Evolutionary conservation across 2,888 invertebrate species (phyloP).

Genomic region (Tenthredo livida): DNA sequence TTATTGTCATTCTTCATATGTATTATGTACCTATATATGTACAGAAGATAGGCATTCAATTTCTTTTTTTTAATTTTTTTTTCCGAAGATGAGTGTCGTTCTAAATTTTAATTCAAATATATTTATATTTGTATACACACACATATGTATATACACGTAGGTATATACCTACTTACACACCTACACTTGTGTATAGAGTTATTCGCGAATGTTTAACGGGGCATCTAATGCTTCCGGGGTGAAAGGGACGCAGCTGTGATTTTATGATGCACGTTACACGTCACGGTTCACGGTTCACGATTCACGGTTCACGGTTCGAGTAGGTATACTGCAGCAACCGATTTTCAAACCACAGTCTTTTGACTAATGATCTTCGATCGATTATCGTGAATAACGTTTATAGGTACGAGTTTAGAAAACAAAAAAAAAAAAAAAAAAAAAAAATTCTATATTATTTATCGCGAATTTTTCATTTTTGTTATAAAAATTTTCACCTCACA

Average conservation of each 20-base stretch:
- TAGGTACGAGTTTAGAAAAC: too few relatives aligned
- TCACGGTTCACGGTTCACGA: slow-evolving; percentile 16
- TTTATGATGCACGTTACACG: slow-evolving; percentile 25
- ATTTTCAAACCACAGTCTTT: slow-evolving; percentile 8
- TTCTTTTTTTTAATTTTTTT: too few relatives aligned
- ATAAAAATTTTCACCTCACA: too few relatives aligned
- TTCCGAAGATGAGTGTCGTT: too few relatives aligned
- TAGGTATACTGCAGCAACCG: neutral
- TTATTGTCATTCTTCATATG: neutral
- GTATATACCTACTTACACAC: neutral
- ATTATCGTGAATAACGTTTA: neutral
- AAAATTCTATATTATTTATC: too few relatives aligned
- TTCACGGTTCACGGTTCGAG: slow-evolving; percentile 1
- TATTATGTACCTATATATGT: too few relatives aligned
- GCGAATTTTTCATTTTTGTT: too few relatives aligned
- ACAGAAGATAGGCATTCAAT: too few relatives aligned
- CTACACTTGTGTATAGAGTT: neutral
- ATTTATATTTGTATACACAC: too few relatives aligned
- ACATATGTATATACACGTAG: neutral
- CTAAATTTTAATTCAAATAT: too few relatives aligned
- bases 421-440: too few relatives aligned
- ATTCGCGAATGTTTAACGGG: slow-evolving; percentile 20
- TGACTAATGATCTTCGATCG: slow-evolving; percentile 6
- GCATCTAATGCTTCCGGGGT: slow-evolving; percentile 31
- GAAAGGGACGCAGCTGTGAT: slow-evolving; percentile 23